These are phyloP conservation scores for Blastobasis adustella DNA, from an alignment of 2,888 invertebrate species.

Conservation along the genomic window DNA sequence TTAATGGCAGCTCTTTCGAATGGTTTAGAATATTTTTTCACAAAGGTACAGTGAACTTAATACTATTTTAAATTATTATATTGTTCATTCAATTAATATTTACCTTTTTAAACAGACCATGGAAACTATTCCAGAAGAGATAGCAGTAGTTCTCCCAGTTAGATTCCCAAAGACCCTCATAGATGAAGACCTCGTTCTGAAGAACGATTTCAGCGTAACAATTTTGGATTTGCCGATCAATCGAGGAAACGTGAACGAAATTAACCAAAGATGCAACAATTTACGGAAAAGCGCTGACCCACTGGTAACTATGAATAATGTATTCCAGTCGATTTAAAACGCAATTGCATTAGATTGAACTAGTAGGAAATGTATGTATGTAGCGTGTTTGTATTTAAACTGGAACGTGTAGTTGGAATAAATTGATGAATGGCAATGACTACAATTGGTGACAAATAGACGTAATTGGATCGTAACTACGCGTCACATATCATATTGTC, in stretches of 20 bases:
- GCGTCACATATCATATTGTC: too few relatives aligned
- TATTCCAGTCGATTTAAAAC: too few relatives aligned
- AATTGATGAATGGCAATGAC: too few relatives aligned
- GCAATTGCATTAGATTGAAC: too few relatives aligned
- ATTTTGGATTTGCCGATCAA: constrained; percentile 57
- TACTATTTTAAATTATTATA: neutral
- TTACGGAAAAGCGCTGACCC: constrained; percentile 54
- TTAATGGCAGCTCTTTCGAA: constrained; percentile 61
- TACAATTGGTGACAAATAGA: too few relatives aligned
- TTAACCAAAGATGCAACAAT: constrained; percentile 36
- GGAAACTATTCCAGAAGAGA: constrained; percentile 33
- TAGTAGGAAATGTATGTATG: too few relatives aligned
- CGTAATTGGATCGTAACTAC: too few relatives aligned
- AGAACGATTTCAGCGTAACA: constrained; percentile 67
- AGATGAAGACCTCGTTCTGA: constrained; percentile 26
- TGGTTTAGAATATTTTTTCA: constrained; percentile 55
- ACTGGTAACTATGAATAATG: constrained; percentile 29
- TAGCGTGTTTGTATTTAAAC: too few relatives aligned
- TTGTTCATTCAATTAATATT: constrained; percentile 10
- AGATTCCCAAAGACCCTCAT: constrained; percentile 28
- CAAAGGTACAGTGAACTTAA: constrained; percentile 27
- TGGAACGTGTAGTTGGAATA: too few relatives aligned
- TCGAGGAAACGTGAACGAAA: constrained; percentile 26
- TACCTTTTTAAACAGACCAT: constrained; percentile 26
- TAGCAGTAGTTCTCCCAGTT: constrained; percentile 43